Evolutionary conservation across 2,888 invertebrate species (phyloP).

Genomic region (Plagiodera versicolora): DNA sequence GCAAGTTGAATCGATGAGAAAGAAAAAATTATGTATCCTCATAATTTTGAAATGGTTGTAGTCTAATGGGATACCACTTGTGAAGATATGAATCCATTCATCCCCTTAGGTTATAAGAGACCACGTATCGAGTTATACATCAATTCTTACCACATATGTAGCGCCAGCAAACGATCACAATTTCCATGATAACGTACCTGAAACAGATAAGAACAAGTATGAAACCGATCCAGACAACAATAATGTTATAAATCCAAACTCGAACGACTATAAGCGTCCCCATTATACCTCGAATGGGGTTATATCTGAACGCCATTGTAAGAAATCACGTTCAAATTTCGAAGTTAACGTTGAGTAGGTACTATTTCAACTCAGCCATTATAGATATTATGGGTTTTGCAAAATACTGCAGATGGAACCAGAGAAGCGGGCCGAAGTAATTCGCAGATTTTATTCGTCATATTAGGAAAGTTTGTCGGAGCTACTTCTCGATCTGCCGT

Average conservation of each 20-base stretch:
- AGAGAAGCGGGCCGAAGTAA: conserved; percentile 26
- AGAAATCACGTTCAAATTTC: conserved; percentile 19
- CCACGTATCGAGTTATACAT: not conserved
- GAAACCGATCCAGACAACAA: conserved; percentile 13
- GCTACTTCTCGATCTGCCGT: conserved; percentile 30
- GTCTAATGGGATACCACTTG: no score
- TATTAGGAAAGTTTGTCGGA: conserved; percentile 37
- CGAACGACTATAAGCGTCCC: conserved; percentile 11
- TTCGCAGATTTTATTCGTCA: conserved; percentile 32
- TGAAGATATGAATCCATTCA: not conserved
- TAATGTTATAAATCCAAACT: conserved; percentile 15
- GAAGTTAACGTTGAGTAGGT: conserved; percentile 11
- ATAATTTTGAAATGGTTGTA: no score
- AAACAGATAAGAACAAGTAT: conserved; percentile 11
- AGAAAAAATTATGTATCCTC: no score
- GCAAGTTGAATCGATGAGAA: no score
- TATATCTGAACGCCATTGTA: conserved; percentile 18
- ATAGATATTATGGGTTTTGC: conserved; percentile 21
- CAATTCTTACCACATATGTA: not conserved
- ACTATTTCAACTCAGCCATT: conserved; percentile 21
- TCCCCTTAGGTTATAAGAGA: not conserved
- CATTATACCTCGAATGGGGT: conserved; percentile 10
- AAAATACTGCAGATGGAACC: conserved; percentile 29
- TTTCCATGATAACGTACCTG: conserved; percentile 7
- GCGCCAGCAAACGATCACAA: not conserved